A percentile compares a stretch with the other conserved stretches of the same genome.
These are phyloP conservation scores for Rhyacophila evoluta DNA, from an alignment of 2,888 invertebrate genomes.

Conservation along the genomic window DNA sequence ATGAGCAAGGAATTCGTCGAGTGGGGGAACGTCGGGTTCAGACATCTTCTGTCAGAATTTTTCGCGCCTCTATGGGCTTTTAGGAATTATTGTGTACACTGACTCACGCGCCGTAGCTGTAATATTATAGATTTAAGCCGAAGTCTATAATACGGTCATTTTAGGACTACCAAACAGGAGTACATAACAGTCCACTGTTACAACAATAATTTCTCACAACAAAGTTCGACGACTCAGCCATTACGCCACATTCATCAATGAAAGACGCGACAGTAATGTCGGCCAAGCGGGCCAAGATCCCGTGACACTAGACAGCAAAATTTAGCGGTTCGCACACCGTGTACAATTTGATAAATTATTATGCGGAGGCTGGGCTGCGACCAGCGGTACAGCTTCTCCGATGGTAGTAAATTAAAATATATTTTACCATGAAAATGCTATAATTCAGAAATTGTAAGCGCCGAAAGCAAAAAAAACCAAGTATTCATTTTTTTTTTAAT, in stretches of 20 bases:
- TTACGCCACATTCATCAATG: slow-evolving; percentile 44
- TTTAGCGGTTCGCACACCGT: slow-evolving; percentile 47
- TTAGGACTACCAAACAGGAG: too few species aligned
- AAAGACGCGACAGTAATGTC: slow-evolving; percentile 40
- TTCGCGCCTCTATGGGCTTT: slow-evolving; percentile 12
- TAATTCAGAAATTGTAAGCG: neutral
- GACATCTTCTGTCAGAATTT: neutral
- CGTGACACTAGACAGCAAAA: slow-evolving; percentile 46
- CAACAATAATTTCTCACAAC: neutral
- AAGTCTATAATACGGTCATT: too few species aligned
- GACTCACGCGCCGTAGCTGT: neutral
- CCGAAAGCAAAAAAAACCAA: slow-evolving; percentile 34
- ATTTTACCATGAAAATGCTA: neutral
- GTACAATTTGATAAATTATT: slow-evolving; percentile 20
- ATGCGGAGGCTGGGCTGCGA: neutral
- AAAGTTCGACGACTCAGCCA: slow-evolving; percentile 35
- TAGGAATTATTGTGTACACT: neutral
- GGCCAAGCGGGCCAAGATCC: slow-evolving; percentile 42
- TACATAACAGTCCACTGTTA: neutral
- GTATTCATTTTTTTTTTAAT: slow-evolving; percentile 35
- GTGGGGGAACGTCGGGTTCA: neutral
- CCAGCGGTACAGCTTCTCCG: neutral
- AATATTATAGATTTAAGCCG: too few species aligned
- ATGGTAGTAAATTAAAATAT: neutral
- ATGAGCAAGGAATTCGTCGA: slow-evolving; percentile 57